phyloP scores from a whole-genome alignment of 2,113 vertebrate species.

The Centropus bengalensis region DNA sequence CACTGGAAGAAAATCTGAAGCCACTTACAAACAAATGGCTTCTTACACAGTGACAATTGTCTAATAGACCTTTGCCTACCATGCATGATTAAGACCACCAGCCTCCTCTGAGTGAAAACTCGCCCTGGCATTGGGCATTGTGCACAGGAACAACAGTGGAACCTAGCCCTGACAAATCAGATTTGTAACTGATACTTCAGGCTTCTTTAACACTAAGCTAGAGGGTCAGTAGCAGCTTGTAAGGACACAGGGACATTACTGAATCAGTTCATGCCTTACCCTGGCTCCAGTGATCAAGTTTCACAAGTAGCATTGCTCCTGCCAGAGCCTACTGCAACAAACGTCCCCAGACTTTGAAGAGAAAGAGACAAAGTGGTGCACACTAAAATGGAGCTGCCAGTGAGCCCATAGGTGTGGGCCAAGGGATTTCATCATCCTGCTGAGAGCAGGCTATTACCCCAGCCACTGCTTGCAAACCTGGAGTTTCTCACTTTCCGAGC shows the following conservation, averaged over 20 bases:
- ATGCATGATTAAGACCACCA: not conserved
- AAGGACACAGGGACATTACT: not conserved
- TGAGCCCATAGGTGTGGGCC: not conserved
- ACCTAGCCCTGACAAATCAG: slow-evolving; percentile 1
- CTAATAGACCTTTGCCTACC: not conserved
- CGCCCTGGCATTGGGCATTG: not conserved
- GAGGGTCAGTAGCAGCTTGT: not conserved
- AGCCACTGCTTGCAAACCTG: not conserved
- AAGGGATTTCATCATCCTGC: not conserved
- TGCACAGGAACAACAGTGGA: not conserved
- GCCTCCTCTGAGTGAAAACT: not conserved
- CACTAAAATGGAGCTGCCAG: not conserved
- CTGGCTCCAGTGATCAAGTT: not conserved
- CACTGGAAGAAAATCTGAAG: slow-evolving; percentile 27
- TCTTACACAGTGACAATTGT: not conserved
- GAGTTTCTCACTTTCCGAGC: not conserved
- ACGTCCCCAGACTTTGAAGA: not conserved
- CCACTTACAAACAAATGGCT: slow-evolving; percentile 5
- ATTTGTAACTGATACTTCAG: slow-evolving; percentile 46
- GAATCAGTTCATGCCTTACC: not conserved
- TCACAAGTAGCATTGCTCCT: not conserved
- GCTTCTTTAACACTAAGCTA: not conserved
- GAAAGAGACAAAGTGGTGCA: not conserved
- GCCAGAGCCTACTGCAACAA: not conserved
- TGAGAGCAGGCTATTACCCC: not conserved